These are phyloP conservation scores for Teinopalpus imperialis DNA, from an alignment of 2,888 invertebrate genomes.

Conservation along the genomic window DNA sequence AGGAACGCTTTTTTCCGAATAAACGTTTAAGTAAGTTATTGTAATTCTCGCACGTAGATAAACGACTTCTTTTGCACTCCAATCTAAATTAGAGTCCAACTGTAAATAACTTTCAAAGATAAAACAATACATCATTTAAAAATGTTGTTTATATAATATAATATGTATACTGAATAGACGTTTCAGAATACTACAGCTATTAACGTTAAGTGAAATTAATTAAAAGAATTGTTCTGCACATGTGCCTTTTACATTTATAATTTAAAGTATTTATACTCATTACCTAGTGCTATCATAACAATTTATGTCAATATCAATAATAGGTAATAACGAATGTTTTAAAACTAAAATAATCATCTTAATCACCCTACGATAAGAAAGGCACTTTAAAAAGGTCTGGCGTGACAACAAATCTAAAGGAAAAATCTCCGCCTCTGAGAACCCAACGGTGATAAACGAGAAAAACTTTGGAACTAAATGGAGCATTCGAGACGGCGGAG, in stretches of 20 bases:
- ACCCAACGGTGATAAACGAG: conserved; percentile 82
- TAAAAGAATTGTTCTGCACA: too few species aligned
- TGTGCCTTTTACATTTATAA: too few species aligned
- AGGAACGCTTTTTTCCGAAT: conserved; percentile 20
- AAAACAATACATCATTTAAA: too few species aligned
- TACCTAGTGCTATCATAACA: too few species aligned
- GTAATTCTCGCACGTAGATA: conserved; percentile 27
- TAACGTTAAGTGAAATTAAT: too few species aligned
- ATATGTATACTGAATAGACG: too few species aligned
- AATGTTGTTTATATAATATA: too few species aligned
- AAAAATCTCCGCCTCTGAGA: conserved; percentile 81
- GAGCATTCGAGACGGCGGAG: conserved; percentile 80
- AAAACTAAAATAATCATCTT: conserved; percentile 62
- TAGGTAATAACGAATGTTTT: conserved; percentile 29
- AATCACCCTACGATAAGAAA: conserved; percentile 77
- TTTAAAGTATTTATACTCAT: too few species aligned
- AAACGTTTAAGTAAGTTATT: conserved; percentile 24
- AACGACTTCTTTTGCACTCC: conserved; percentile 14
- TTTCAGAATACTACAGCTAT: too few species aligned
- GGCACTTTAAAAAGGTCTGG: conserved; percentile 82
- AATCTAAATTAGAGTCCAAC: conserved; percentile 18
- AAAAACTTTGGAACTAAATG: conserved; percentile 82
- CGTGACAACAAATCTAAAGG: conserved; percentile 83
- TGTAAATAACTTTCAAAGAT: conserved; percentile 9
- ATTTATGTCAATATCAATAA: conserved; percentile 12